Evolutionary conservation across 2,797 vertebrate genomes (phyloP).

Genomic region (Alfaro cultratus): DNA sequence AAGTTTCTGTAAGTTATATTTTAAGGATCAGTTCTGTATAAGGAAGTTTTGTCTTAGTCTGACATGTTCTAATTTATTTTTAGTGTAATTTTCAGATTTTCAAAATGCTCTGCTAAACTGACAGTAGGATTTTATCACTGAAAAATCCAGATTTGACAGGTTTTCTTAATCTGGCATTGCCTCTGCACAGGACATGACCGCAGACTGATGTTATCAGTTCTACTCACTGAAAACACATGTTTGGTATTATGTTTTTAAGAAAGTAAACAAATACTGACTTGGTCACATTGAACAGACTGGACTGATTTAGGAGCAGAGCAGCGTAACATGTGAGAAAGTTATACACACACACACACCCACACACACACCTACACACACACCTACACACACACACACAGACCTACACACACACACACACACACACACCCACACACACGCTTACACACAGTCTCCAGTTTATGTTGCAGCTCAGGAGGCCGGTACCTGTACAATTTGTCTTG

Average conservation of each 20-base stretch:
- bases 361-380: background rate
- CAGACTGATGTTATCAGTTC: background rate
- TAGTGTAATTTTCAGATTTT: slow-evolving; percentile 21
- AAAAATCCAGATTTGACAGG: slow-evolving; percentile 27
- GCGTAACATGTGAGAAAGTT: background rate
- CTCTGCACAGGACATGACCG: slow-evolving; percentile 25
- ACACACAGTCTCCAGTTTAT: background rate
- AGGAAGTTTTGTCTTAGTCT: slow-evolving; percentile 21
- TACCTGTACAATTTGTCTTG: background rate
- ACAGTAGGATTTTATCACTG: slow-evolving; percentile 25
- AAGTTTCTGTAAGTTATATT: slow-evolving; percentile 11
- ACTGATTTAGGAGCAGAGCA: slow-evolving; percentile 10
- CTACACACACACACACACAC: too few species aligned
- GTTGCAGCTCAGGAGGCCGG: background rate
- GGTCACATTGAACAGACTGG: slow-evolving; percentile 4
- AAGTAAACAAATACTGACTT: slow-evolving; percentile 2
- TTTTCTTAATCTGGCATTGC: slow-evolving; percentile 18
- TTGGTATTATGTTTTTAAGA: slow-evolving; percentile 22
- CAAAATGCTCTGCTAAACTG: background rate
- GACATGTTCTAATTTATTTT: slow-evolving; percentile 15
- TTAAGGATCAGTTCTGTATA: slow-evolving; percentile 1
- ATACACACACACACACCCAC: background rate
- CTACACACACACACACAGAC: background rate
- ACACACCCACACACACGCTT: too few species aligned
- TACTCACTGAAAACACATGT: slow-evolving; percentile 28